These are phyloP conservation scores for Sylvia borin DNA, from an alignment of 2,797 vertebrate species.

Conservation along the genomic window DNA sequence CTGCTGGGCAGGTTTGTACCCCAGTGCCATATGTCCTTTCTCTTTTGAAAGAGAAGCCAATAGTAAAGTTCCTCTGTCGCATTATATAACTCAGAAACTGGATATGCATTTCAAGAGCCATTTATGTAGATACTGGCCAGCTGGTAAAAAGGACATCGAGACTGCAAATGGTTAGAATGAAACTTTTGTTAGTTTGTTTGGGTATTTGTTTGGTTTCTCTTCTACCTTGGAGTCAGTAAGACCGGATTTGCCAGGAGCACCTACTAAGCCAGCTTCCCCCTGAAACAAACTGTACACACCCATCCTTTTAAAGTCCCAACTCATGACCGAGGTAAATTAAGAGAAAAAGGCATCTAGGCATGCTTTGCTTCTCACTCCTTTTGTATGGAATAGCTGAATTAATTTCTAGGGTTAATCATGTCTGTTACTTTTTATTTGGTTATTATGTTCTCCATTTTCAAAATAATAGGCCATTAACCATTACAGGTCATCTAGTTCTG, in stretches of 20 bases:
- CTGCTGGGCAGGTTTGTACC: background rate
- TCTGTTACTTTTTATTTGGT: background rate
- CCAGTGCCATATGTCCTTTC: background rate
- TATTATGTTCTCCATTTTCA: background rate
- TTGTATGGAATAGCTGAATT: background rate
- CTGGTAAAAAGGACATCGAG: background rate
- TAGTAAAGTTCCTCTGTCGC: background rate
- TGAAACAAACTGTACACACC: slow-evolving; percentile 47
- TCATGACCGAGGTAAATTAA: background rate
- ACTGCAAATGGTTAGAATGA: background rate
- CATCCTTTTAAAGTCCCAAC: background rate
- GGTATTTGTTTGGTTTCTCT: background rate
- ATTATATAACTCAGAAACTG: background rate
- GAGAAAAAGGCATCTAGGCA: background rate
- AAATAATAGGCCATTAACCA: background rate
- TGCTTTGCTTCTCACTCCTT: background rate
- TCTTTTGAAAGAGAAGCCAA: background rate
- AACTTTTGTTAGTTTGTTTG: background rate
- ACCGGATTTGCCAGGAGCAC: slow-evolving; percentile 51
- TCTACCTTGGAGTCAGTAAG: slow-evolving; percentile 63
- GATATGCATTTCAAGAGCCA: background rate
- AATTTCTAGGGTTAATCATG: background rate
- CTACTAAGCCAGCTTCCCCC: slow-evolving; percentile 67
- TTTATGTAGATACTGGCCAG: background rate
- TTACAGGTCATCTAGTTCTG: background rate